Conservation (phyloP, 2,888 invertebrate species). For the Nymphalis urticae region DNA sequence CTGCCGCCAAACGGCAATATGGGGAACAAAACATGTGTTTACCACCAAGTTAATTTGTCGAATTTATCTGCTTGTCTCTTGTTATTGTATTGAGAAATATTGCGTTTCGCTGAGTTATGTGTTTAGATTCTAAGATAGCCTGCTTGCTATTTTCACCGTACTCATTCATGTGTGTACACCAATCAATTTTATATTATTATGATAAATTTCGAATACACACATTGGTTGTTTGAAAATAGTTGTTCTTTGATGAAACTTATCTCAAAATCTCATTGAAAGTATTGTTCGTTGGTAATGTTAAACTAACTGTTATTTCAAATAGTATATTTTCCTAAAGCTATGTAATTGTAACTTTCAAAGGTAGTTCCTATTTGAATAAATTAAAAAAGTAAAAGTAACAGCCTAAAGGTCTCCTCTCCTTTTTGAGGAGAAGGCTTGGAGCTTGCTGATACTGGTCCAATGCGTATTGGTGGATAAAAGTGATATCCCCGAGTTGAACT, state of each 20-base stretch:
- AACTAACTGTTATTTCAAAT: neutral
- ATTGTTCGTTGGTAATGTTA: slow-evolving; percentile 5
- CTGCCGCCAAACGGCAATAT: slow-evolving; percentile 77
- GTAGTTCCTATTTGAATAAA: neutral
- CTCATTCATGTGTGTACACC: neutral
- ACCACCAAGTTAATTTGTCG: slow-evolving; percentile 80
- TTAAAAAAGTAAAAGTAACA: too few species aligned
- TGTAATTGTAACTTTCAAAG: neutral
- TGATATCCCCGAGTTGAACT: too few species aligned
- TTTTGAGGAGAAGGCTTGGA: too few species aligned
- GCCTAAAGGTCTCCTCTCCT: too few species aligned
- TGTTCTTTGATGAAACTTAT: neutral
- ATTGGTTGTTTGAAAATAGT: slow-evolving; percentile 6
- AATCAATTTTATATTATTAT: slow-evolving; percentile 7
- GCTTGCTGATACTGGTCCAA: too few species aligned
- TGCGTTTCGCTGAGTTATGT: slow-evolving; percentile 54
- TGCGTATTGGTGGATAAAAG: too few species aligned
- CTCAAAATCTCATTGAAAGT: slow-evolving; percentile 7
- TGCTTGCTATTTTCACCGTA: slow-evolving; percentile 17
- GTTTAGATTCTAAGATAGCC: slow-evolving; percentile 38
- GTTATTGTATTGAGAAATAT: slow-evolving; percentile 75
- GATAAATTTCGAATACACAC: neutral
- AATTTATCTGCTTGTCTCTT: slow-evolving; percentile 76
- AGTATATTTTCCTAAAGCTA: neutral
- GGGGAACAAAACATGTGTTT: slow-evolving; percentile 80